Percentiles rank a stretch among this genome's conserved stretches.
phyloP scores from a whole-genome alignment of 53 echinoderm and acorn worm species.

The Mesocentrotus franciscanus region DNA sequence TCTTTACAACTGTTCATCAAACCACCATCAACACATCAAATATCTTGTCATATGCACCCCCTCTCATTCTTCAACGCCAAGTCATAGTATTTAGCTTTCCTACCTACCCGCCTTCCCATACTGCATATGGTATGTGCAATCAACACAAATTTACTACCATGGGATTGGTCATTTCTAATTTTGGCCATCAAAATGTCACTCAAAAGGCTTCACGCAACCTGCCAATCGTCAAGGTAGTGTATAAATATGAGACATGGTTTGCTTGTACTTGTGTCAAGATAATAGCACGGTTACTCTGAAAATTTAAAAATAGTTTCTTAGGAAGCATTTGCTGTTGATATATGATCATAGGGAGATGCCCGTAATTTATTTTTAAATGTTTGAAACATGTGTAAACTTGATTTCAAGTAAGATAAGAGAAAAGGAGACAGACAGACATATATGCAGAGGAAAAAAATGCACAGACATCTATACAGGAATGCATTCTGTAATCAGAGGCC shows the following conservation, averaged over 20 bases:
- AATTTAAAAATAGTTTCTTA: neutral
- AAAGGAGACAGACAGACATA: neutral
- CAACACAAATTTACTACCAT: conserved; percentile 27
- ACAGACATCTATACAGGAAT: neutral
- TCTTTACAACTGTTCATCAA: neutral
- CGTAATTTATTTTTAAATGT: neutral
- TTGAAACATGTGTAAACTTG: neutral
- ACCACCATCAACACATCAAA: neutral
- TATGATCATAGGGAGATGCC: neutral
- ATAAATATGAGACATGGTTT: neutral
- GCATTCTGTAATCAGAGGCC: neutral
- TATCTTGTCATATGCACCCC: neutral
- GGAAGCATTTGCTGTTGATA: neutral
- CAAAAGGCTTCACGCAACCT: neutral
- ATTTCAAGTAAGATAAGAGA: neutral
- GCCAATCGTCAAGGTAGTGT: neutral
- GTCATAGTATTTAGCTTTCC: neutral
- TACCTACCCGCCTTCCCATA: neutral
- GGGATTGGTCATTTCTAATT: conserved; percentile 30
- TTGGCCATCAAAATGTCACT: neutral
- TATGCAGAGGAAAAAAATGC: neutral
- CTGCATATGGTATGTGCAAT: neutral
- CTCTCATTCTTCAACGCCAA: neutral
- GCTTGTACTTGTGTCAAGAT: neutral
- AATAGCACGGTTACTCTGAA: neutral